A percentile compares a stretch with the other conserved stretches of the same genome.
These are phyloP conservation scores for Oligia fasciuncula DNA, from an alignment of 2,888 invertebrate species.

Conservation along the genomic window DNA sequence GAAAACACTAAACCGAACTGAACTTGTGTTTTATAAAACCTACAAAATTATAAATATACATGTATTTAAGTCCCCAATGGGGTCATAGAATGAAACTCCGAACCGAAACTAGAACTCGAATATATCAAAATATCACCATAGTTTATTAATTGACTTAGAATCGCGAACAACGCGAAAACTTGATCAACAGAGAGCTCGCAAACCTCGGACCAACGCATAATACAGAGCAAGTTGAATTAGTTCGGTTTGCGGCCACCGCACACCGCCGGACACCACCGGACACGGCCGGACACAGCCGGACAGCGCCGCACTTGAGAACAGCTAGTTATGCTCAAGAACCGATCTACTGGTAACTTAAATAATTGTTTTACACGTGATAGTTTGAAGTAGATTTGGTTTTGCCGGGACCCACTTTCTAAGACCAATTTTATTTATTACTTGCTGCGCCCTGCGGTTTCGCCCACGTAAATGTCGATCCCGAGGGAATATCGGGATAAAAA, in stretches of 20 bases:
- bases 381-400: neutral
- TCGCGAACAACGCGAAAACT: constrained; percentile 47
- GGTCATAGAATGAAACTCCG: neutral
- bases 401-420: neutral
- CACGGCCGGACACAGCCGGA: constrained; percentile 19
- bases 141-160: constrained; percentile 54
- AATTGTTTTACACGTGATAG: neutral
- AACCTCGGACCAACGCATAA: constrained; percentile 43
- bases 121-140: constrained; percentile 48
- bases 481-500: too few relatives aligned
- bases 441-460: too few relatives aligned
- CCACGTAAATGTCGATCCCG: too few relatives aligned
- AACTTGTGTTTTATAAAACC: neutral
- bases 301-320: constrained; percentile 18
- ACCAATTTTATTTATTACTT: neutral
- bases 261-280: constrained; percentile 24
- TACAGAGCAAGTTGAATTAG: constrained; percentile 54
- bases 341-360: constrained; percentile 1
- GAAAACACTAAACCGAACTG: too few relatives aligned
- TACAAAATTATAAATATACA: neutral
- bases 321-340: constrained; percentile 29
- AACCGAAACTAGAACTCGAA: constrained; percentile 33
- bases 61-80: constrained; percentile 1
- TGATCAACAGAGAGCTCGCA: constrained; percentile 38
- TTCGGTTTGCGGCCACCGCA: constrained; percentile 40